phyloP scores from a whole-genome alignment of 2,797 vertebrate genomes.

The Pelodytes ibericus region DNA sequence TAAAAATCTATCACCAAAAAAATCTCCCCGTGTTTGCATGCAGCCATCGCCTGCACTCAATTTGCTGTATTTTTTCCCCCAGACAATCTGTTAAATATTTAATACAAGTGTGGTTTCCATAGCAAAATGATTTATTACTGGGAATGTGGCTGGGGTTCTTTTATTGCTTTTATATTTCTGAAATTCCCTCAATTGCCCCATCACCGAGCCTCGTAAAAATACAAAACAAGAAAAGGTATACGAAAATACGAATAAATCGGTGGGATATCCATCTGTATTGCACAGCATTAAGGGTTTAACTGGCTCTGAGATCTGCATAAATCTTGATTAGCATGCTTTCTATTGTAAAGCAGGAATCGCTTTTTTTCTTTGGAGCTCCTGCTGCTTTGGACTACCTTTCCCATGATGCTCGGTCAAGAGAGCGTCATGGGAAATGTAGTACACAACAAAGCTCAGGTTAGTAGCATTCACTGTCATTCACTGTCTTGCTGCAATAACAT shows the following conservation, averaged over 20 bases:
- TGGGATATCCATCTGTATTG: too few relatives aligned
- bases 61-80: slow-evolving; percentile 62
- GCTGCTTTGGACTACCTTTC: too few relatives aligned
- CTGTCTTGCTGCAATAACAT: not conserved
- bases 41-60: slow-evolving; percentile 67
- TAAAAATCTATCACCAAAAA: slow-evolving; percentile 73
- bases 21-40: slow-evolving; percentile 63
- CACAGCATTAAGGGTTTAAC: not conserved
- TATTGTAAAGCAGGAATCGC: too few relatives aligned
- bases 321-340: not conserved
- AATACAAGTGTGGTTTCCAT: slow-evolving; percentile 44
- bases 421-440: too few relatives aligned
- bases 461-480: not conserved
- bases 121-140: slow-evolving; percentile 48
- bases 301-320: not conserved
- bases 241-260: slow-evolving; percentile 10
- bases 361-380: too few relatives aligned
- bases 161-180: slow-evolving; percentile 25
- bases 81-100: slow-evolving; percentile 65
- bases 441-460: too few relatives aligned
- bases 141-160: slow-evolving; percentile 17
- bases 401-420: too few relatives aligned
- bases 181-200: slow-evolving; percentile 16
- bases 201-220: not conserved
- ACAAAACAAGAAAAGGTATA: too few relatives aligned